Evolutionary conservation across 2,888 invertebrate species (phyloP).

Genomic region (Diloba caeruleocephala): DNA sequence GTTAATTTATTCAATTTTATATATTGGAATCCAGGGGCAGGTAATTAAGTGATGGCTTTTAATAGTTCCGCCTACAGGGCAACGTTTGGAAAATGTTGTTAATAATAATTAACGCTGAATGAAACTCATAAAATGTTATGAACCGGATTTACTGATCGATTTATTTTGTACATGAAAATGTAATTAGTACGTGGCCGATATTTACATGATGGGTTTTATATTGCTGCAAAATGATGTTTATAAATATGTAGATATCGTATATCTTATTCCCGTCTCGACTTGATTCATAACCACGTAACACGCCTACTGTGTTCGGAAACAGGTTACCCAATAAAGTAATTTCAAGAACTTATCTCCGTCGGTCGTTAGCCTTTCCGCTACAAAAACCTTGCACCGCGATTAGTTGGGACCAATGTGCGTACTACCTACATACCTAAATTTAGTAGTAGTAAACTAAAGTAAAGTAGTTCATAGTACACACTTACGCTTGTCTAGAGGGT

Average conservation of each 20-base stretch:
- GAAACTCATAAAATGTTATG: conserved; percentile 55
- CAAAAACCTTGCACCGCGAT: conserved; percentile 79
- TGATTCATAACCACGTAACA: conserved; percentile 77
- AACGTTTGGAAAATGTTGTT: conserved; percentile 60
- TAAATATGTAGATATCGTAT: conserved; percentile 61
- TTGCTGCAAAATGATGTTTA: conserved; percentile 52
- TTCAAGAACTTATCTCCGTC: conserved; percentile 80
- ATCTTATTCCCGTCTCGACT: conserved; percentile 69
- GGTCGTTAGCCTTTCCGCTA: conserved; percentile 80
- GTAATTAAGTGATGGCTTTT: conserved; percentile 62
- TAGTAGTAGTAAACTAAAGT: too few relatives aligned
- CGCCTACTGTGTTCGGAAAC: conserved; percentile 79
- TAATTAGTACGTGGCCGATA: conserved; percentile 58
- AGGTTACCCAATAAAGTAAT: conserved; percentile 86
- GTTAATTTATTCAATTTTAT: conserved; percentile 57
- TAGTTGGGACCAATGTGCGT: conserved; percentile 70
- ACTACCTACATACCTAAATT: too few relatives aligned
- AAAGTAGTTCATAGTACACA: too few relatives aligned
- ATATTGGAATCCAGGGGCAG: conserved; percentile 55
- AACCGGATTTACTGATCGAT: conserved; percentile 60
- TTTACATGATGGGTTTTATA: conserved; percentile 44
- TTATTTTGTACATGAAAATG: conserved; percentile 62
- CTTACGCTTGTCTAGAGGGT: conserved; percentile 26
- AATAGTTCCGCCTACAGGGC: conserved; percentile 55
- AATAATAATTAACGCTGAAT: conserved; percentile 58